Conservation (phyloP, 2,113 vertebrate genomes). For the Clarias batrachus region DNA sequence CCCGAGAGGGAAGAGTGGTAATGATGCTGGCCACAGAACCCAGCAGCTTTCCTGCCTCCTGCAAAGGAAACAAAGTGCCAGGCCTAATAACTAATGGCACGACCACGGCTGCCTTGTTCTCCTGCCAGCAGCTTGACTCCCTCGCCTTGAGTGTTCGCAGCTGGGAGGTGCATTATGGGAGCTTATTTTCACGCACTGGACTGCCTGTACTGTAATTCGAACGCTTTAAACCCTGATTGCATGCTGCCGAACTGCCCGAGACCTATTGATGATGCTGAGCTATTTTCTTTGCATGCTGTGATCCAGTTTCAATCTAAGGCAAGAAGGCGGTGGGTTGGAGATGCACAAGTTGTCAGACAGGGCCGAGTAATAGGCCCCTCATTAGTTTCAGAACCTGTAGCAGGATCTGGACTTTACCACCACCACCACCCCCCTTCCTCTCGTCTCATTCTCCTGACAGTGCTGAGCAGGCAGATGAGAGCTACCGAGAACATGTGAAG, state of each 20-base stretch:
- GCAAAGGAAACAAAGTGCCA: slow-evolving; percentile 51
- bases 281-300: slow-evolving; percentile 7
- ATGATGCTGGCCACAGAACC: slow-evolving; percentile 45
- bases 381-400: slow-evolving; percentile 45
- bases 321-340: slow-evolving; percentile 23
- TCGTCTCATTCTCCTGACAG: slow-evolving; percentile 13
- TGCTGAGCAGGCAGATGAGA: slow-evolving; percentile 45
- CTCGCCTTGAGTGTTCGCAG: slow-evolving; percentile 46
- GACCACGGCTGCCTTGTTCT: slow-evolving; percentile 48
- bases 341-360: slow-evolving; percentile 39
- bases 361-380: slow-evolving; percentile 38
- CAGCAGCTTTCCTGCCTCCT: slow-evolving; percentile 42
- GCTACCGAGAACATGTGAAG: slow-evolving; percentile 9
- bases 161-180: slow-evolving; percentile 48
- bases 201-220: slow-evolving; percentile 39
- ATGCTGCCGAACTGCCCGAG: slow-evolving; percentile 8
- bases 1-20: slow-evolving; percentile 33
- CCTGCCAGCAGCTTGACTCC: slow-evolving; percentile 36
- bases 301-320: slow-evolving; percentile 11
- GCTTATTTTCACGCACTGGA: slow-evolving; percentile 38
- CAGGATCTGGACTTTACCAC: slow-evolving; percentile 15
- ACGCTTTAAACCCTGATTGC: slow-evolving; percentile 36
- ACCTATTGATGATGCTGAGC: slow-evolving; percentile 25
- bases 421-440: neutral
- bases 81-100: slow-evolving; percentile 52